phyloP scores from a whole-genome alignment of 23 tunicate species.

The Botrylloides violaceus region DNA sequence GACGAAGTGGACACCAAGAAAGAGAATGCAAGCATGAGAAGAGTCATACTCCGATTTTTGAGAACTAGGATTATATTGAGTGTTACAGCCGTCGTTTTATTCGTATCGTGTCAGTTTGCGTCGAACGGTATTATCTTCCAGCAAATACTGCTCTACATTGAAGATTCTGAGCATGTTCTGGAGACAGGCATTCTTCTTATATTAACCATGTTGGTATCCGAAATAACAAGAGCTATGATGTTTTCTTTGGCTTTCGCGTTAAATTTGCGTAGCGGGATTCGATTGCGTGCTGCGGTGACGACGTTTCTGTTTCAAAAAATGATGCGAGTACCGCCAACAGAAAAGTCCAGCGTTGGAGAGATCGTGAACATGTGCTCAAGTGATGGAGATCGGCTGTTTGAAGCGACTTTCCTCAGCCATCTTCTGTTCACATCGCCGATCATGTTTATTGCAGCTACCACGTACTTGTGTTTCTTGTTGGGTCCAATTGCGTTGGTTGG shows the following conservation, averaged over 20 bases:
- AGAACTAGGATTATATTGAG: conserved; percentile 46
- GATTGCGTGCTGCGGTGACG: conserved; percentile 49
- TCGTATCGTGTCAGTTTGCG: conserved; percentile 25
- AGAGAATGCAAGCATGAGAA: conserved; percentile 50
- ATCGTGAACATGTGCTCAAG: conserved; percentile 64
- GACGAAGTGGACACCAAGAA: conserved; percentile 42
- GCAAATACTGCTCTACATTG: conserved; percentile 33
- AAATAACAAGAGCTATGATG: conserved; percentile 25
- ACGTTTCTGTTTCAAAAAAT: conserved; percentile 53
- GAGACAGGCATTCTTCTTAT: conserved; percentile 29
- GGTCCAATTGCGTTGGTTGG: conserved; percentile 74
- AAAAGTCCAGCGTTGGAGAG: conserved; percentile 49
- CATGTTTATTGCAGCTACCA: conserved; percentile 45
- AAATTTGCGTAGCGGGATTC: conserved; percentile 49
- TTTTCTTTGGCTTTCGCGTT: conserved; percentile 33
- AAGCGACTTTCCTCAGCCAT: conserved; percentile 32
- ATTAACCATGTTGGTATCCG: conserved; percentile 22
- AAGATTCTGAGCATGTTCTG: background rate
- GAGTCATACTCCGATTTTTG: conserved; percentile 39
- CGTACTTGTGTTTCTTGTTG: conserved; percentile 32
- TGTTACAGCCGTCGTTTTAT: conserved; percentile 13
- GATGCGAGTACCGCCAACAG: conserved; percentile 28
- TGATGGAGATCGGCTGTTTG: conserved; percentile 83
- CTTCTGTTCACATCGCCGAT: conserved; percentile 34
- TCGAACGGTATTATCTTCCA: conserved; percentile 47